These are phyloP conservation scores for Fistularia commersonii DNA, from an alignment of 2,797 vertebrate genomes.

Conservation along the genomic window DNA sequence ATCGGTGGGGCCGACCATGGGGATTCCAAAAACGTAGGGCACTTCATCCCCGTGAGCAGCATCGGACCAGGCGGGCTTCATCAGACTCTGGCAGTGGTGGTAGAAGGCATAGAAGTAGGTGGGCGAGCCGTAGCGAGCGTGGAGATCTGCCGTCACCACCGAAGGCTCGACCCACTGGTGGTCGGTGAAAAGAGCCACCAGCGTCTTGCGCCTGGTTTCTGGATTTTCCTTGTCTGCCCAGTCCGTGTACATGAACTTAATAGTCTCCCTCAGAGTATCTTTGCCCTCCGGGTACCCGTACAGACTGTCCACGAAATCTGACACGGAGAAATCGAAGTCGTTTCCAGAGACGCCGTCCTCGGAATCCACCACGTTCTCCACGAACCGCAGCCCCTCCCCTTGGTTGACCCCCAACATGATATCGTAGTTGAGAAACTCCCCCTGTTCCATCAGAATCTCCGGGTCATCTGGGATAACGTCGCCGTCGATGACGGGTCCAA, in stretches of 20 bases:
- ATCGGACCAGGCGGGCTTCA: constrained; percentile 98
- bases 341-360: constrained; percentile 96
- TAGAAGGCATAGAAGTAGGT: constrained; percentile 99
- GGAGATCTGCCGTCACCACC: constrained; percentile 94
- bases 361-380: constrained; percentile 95
- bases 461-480: constrained; percentile 98
- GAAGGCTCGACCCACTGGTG: constrained; percentile 99
- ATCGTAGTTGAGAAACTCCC: constrained; percentile 98
- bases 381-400: constrained; percentile 95
- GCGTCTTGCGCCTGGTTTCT: constrained; percentile 92
- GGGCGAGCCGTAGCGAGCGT: constrained; percentile 94
- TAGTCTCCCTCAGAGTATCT: constrained; percentile 94
- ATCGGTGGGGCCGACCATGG: constrained; percentile 97
- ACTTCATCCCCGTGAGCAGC: constrained; percentile 97
- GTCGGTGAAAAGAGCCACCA: constrained; percentile 97
- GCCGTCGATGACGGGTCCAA: constrained; percentile 95
- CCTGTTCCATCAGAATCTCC: constrained; percentile 98
- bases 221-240: constrained; percentile 98
- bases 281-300: constrained; percentile 98
- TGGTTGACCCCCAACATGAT: constrained; percentile 99
- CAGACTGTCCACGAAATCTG: constrained; percentile 97
- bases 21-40: constrained; percentile 96
- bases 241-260: constrained; percentile 99
- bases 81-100: constrained; percentile 99
- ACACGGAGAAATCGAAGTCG: constrained; percentile 97